Evolutionary conservation across 2,797 vertebrate species (phyloP), one percentile per base, ranked within the genome.

Genomic region (Trachops cirrhosus): DNA sequence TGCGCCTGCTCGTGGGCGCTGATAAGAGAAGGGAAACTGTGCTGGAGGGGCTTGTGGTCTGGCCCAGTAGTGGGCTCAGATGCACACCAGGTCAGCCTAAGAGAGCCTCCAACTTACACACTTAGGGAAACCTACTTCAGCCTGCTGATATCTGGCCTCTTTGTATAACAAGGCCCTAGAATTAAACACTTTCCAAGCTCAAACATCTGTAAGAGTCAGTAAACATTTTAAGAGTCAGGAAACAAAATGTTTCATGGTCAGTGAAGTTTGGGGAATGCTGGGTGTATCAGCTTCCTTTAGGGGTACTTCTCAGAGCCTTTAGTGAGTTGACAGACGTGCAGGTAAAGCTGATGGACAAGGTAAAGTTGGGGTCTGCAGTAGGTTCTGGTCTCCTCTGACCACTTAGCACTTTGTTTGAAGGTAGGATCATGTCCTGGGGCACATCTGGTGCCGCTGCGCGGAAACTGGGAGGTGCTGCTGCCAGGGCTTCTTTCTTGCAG

Each of bases 361-460:
- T 15, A 37, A 41, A 14, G 18, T 9, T 67, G 54, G 64, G 2
- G 24, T 19, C 12, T 48, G 16, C 21, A 5, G n/a, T 26, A 26
- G 62, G 46, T 14, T 70, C 37, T 67, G 16, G 11, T 73, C 39
- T 54, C 79, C n/a, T 48, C 67, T 54, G 67, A 50, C 67, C 16
- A 8, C 5, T 4, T 12, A 2, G 54, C 7, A 18, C 68, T 29
- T 10, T 4, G 22, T 62, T 29, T 44, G 84, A 50, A 88, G 67
- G n/a, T 29, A 0, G 16, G 22, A 14, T 29, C 44, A 12, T 57
- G 46, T 74, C 86, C 39, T 0, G 10, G 10, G 9, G 21, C 37
- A 41, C 41, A 4, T 37, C 4, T 2, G 8, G n/a, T 2, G 1
- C n/a, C n/a, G 39, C 48, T 26, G 2, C 21, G 34, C 2, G 5